These are phyloP conservation scores for Tadarida brasiliensis DNA, from an alignment of 2,797 vertebrate genomes.

Conservation along the genomic window DNA sequence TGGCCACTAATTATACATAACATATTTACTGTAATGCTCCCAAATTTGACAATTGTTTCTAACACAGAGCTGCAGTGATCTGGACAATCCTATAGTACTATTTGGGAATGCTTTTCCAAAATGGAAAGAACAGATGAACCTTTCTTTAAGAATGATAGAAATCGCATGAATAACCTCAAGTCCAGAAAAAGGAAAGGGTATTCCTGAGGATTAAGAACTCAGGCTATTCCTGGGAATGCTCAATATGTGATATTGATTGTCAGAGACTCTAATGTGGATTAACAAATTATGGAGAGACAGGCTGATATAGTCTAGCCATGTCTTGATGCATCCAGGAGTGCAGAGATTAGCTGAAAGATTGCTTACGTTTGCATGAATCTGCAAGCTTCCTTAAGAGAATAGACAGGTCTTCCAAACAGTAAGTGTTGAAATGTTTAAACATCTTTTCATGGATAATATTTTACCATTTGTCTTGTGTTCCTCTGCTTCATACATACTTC, in stretches of 20 bases:
- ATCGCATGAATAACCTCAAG: conserved; percentile 55
- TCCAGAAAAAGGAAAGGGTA: conserved; percentile 50
- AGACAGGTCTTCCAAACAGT: conserved; percentile 39
- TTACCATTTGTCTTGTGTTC: conserved; percentile 37
- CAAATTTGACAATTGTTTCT: conserved; percentile 36
- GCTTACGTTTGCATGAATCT: conserved; percentile 51
- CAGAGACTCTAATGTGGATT: conserved; percentile 66
- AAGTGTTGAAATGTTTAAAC: conserved; percentile 26
- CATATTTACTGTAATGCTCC: not conserved
- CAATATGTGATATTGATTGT: conserved; percentile 75
- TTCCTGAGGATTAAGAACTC: conserved; percentile 19
- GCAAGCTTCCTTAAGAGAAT: not conserved
- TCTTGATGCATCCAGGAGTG: conserved; percentile 74
- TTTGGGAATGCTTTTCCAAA: not conserved
- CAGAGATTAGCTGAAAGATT: conserved; percentile 71
- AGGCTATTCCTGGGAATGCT: conserved; percentile 45
- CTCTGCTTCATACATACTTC: not conserved
- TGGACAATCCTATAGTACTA: not conserved
- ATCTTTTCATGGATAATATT: conserved; percentile 22
- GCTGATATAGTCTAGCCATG: conserved; percentile 69
- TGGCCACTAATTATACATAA: conserved; percentile 51
- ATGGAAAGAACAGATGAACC: not conserved
- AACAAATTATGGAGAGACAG: conserved; percentile 76
- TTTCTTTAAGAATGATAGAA: conserved; percentile 57
- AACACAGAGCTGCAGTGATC: not conserved